Conservation (phyloP, 1,140 invertebrate genomes). For the Bombus confusus region DNA sequence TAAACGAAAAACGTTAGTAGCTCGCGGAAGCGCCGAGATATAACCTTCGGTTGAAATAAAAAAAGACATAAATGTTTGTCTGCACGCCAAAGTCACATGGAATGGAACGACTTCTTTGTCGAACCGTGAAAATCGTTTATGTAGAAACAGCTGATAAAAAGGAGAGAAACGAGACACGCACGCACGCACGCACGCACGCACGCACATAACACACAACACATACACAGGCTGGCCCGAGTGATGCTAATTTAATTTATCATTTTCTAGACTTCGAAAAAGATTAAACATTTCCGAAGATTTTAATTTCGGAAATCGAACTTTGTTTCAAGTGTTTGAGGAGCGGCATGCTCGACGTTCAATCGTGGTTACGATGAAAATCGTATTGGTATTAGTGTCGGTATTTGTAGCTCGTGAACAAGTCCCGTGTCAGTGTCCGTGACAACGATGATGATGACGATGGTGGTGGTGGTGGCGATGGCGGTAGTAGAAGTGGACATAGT, state of each 20-base stretch:
- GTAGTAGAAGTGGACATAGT: too few relatives aligned
- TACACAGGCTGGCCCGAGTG: too few relatives aligned
- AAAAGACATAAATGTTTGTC: neutral
- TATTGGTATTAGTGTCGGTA: neutral
- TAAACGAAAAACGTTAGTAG: neutral
- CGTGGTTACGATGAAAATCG: neutral
- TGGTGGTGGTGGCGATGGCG: neutral
- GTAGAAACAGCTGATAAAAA: neutral
- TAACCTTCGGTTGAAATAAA: neutral
- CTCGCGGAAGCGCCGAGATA: too few relatives aligned
- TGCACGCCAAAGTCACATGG: neutral
- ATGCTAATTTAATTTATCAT: neutral
- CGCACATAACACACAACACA: too few relatives aligned
- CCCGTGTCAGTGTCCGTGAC: conserved; percentile 5
- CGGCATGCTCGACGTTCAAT: neutral
- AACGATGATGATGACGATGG: neutral
- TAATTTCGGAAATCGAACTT: neutral
- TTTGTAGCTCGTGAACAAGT: neutral
- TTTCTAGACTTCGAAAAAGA: neutral
- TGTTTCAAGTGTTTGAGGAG: neutral
- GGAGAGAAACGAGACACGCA: too few relatives aligned
- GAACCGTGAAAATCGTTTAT: neutral
- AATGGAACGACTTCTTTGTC: neutral
- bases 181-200: too few relatives aligned
- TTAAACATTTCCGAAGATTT: neutral